A percentile compares a stretch with the other conserved stretches of the same genome.
phyloP scores from a whole-genome alignment of 2,888 invertebrate genomes.

The Ashinkailepas kermadecensis region DNA sequence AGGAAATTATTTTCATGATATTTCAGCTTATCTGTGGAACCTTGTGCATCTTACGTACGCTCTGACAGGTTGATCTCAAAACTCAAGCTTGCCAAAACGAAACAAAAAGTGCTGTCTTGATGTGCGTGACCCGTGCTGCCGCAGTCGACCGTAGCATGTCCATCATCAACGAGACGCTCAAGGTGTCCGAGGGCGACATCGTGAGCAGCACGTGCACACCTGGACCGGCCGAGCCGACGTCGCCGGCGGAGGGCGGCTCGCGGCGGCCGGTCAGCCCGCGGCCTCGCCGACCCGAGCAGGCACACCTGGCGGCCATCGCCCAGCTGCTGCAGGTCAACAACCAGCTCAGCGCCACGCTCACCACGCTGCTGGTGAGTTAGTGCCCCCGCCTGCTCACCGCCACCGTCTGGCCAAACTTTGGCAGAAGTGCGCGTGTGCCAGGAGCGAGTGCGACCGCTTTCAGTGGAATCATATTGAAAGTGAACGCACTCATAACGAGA shows the following conservation, averaged over 20 bases:
- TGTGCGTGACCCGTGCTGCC: neutral
- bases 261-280: slow-evolving; percentile 6
- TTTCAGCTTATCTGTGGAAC: too few species aligned
- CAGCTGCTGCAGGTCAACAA: slow-evolving; percentile 20
- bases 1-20: too few species aligned
- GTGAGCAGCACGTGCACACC: slow-evolving; percentile 18
- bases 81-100: too few species aligned
- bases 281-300: neutral
- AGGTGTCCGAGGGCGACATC: slow-evolving; percentile 36
- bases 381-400: neutral
- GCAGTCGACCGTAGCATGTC: slow-evolving; percentile 32
- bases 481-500: too few species aligned
- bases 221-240: slow-evolving; percentile 32
- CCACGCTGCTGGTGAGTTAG: slow-evolving; percentile 57
- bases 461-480: too few species aligned
- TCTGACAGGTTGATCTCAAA: too few species aligned
- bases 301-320: neutral
- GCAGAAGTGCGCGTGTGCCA: too few species aligned
- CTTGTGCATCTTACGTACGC: too few species aligned
- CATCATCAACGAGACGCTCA: slow-evolving; percentile 35
- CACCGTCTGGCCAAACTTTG: too few species aligned
- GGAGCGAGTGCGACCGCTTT: too few species aligned
- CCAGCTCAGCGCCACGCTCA: slow-evolving; percentile 42
- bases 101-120: too few species aligned
- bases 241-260: neutral